These are phyloP conservation scores for Dromiciops gliroides DNA, from an alignment of 2,113 vertebrate genomes.

Conservation along the genomic window DNA sequence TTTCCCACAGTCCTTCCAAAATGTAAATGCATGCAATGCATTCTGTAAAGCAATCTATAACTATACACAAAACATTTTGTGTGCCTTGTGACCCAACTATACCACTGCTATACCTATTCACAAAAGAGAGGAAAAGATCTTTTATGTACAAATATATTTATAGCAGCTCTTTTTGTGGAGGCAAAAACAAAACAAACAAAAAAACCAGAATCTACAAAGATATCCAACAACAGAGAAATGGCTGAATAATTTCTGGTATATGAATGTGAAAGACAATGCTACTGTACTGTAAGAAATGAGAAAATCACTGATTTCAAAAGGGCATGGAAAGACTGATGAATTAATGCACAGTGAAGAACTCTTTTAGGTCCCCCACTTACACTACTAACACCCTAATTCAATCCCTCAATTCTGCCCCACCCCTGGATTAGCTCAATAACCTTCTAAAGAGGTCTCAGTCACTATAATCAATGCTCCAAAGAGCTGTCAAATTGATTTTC, in stretches of 20 bases:
- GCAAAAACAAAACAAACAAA: too few species aligned
- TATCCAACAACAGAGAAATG: neutral
- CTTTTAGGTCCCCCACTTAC: neutral
- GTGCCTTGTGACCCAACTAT: neutral
- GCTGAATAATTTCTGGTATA: neutral
- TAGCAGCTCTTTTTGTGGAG: neutral
- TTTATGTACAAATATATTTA: neutral
- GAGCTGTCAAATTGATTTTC: neutral
- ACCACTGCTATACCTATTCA: neutral
- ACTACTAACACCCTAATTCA: neutral
- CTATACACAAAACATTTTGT: too few species aligned
- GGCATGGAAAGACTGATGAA: neutral
- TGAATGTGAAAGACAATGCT: neutral
- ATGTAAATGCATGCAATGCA: too few species aligned
- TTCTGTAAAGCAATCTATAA: too few species aligned
- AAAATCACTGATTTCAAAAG: neutral
- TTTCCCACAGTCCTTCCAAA: too few species aligned
- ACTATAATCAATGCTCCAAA: neutral
- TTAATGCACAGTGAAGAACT: neutral
- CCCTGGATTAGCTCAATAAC: neutral
- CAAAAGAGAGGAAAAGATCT: neutral
- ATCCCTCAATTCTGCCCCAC: neutral
- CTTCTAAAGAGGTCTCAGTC: neutral
- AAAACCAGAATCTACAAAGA: neutral
- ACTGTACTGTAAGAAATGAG: neutral